phyloP scores from a whole-genome alignment of 2,113 vertebrate species.

The Thalassarche chlororhynchos region DNA sequence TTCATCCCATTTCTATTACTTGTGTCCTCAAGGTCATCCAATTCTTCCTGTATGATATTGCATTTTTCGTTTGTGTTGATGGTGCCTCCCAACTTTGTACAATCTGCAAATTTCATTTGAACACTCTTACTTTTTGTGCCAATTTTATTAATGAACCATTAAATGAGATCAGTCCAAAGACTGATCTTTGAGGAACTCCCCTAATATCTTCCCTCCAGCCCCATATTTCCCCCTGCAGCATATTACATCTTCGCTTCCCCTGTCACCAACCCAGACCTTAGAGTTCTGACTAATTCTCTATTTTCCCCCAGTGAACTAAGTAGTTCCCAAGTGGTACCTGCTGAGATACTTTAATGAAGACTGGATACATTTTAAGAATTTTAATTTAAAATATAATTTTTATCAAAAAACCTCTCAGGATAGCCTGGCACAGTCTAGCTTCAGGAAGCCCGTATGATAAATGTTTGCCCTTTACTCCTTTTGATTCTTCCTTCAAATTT shows the following conservation, averaged over 20 bases:
- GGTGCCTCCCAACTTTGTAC: constrained; percentile 59
- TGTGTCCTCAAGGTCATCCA: constrained; percentile 71
- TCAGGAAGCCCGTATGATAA: not conserved
- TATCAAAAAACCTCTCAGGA: not conserved
- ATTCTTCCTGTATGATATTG: constrained; percentile 55
- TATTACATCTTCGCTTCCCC: not conserved
- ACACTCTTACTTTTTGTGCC: constrained; percentile 37
- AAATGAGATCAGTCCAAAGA: constrained; percentile 25
- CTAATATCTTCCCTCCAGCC: not conserved
- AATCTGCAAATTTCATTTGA: constrained; percentile 58
- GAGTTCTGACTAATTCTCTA: not conserved
- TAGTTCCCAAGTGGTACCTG: not conserved
- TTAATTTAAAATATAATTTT: not conserved
- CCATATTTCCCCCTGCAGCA: not conserved
- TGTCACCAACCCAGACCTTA: not conserved
- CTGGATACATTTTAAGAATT: not conserved
- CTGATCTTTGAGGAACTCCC: constrained; percentile 1
- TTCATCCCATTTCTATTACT: constrained; percentile 71
- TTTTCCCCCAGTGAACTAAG: not conserved
- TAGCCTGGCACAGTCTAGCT: not conserved
- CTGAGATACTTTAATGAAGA: not conserved
- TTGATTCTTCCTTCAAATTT: constrained; percentile 20
- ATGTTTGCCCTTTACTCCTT: not conserved
- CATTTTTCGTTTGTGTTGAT: constrained; percentile 61
- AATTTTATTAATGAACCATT: constrained; percentile 46